Evolutionary conservation across 2,113 vertebrate species (phyloP), one percentile per base, ranked within the genome.

Genomic region (Peromyscus polionotus): DNA sequence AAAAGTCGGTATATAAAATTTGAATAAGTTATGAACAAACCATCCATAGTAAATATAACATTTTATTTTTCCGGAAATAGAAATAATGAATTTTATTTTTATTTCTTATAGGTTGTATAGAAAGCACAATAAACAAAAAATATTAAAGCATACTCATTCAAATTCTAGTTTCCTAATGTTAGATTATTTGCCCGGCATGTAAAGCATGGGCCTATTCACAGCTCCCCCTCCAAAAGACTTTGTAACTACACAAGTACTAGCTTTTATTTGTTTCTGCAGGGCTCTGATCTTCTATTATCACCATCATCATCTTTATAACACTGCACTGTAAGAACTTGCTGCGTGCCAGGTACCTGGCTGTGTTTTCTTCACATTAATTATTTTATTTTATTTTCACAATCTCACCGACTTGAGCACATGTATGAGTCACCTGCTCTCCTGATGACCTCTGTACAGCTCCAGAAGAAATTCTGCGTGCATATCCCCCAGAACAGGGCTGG

Each of bases 161-260:
- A 93, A 93, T 94, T 96, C 65, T 93, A 90, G 76, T 45, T 88
- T 88, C 65, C 57, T n/a, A 14, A 54, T 90, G 59, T 65, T 65
- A 67, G 59, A 79, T 8, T 63, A n/a, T 39, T 83, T 92, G 16
- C 26, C 63, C 19, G 20, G 45, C 14, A 10, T 54, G 5, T 91
- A 80, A 68, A 6, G 12, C 13, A 33, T n/a, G 45, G 33, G 45
- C n/a, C 42, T 24, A 91, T n/a, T 4, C 33, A 12, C 42, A 79
- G 5, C 20, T 79, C 1, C 57, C 5, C 2, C 12, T 42, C 72
- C 10, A 19, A 28, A 80, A 31, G 28, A n/a, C 68, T 72, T 33
- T 45, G 4, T 45, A 86, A 63, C 39, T 42, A n/a, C 12, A 59
- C 51, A 76, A 76, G 75, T 45, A 81, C 61, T 70, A 36, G 31